Evolutionary conservation across 2,113 vertebrate genomes (phyloP), one percentile per base, ranked within the genome.

Genomic region (Zootoca vivipara): DNA sequence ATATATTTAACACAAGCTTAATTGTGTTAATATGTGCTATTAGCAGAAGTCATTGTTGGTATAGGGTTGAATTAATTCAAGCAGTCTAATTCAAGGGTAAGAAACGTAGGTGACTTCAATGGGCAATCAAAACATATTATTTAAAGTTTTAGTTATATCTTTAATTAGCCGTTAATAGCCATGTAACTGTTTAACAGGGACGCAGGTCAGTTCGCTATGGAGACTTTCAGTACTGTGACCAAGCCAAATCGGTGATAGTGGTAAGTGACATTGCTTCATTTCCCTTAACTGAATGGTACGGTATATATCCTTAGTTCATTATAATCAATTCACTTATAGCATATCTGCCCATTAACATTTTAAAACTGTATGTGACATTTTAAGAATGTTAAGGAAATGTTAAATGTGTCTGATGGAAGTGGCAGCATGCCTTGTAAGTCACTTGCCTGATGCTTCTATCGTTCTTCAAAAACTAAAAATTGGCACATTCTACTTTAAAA

Each of bases 181-280:
- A 78, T 92, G 1, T 33, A 24, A 42, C 15, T 89, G 88, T 93
- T 93, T 83, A 62, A 52, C 73, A 99, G 99, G 99, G 99, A 3
- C 98, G 99, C 89, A 98, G 98, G 90, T 99, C 99, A 0, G 99
- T 99, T 88, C 98, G 98, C 9, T 99, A 97, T 0, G 99, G 99
- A 90, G 99, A 99, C 84, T 98, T 98, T 70, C 98, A 98, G 85
- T 99, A 98, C 94, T 99, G 99, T 79, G 98, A 99, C 33, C 98
- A 98, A 96, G 98, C 99, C 90, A 99, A 99, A 95, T 98, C 98
- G 52, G 96, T 99, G 7, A 99, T 99, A 74, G 99, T 99, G 97
- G 99, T 99, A 96, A 98, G 98, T 97, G n/a, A 79, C 73, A 89
- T 56, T 72, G 46, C 28, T 12, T 69, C 5, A 38, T 77, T 83